phyloP scores from a whole-genome alignment of 2,888 invertebrate genomes.

The Agrotis ipsilon region DNA sequence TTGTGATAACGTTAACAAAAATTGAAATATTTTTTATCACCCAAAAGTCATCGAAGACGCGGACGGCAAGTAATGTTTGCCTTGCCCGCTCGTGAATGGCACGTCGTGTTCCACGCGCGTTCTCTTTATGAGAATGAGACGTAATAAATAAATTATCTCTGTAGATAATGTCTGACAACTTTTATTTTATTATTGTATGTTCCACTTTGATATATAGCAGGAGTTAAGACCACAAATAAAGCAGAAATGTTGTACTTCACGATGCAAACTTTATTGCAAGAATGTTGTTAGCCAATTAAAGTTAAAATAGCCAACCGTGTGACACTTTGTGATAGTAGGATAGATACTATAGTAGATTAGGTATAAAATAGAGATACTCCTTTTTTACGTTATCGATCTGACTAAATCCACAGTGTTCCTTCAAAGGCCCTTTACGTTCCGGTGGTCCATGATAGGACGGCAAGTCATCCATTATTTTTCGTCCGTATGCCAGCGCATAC shows the following conservation, averaged over 20 bases:
- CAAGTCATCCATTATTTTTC: too few relatives aligned
- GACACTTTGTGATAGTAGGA: not conserved
- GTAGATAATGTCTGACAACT: not conserved
- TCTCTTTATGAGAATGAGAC: too few relatives aligned
- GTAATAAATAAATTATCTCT: not conserved
- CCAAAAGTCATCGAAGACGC: too few relatives aligned
- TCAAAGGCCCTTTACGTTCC: too few relatives aligned
- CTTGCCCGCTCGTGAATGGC: too few relatives aligned
- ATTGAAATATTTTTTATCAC: too few relatives aligned
- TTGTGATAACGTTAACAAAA: not conserved
- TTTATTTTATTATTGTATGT: not conserved
- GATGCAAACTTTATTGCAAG: slow-evolving; percentile 11
- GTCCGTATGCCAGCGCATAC: too few relatives aligned
- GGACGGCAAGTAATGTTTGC: too few relatives aligned
- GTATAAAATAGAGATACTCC: too few relatives aligned
- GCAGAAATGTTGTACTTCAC: not conserved
- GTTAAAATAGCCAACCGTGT: not conserved
- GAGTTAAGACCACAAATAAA: slow-evolving; percentile 15
- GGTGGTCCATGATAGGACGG: too few relatives aligned
- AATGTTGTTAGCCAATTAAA: not conserved
- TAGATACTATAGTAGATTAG: not conserved
- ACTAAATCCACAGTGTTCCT: too few relatives aligned
- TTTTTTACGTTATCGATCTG: too few relatives aligned
- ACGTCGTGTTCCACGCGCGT: not conserved
- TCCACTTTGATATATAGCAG: not conserved